Conservation (phyloP, 2,797 vertebrate species). For the Phataginus tricuspis region DNA sequence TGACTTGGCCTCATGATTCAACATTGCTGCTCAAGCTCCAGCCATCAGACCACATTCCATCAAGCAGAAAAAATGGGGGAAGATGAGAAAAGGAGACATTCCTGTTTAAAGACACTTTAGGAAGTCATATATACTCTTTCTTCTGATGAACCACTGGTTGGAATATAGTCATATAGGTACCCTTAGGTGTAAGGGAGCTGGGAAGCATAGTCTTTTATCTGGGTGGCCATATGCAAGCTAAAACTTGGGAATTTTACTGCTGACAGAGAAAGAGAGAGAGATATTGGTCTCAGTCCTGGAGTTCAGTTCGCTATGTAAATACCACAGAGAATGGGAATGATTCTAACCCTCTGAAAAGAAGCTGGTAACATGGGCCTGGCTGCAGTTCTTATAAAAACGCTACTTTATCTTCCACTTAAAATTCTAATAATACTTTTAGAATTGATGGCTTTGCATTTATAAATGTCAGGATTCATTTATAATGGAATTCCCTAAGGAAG, state of each 20-base stretch:
- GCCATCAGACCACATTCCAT: slow-evolving; percentile 2
- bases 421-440: not conserved
- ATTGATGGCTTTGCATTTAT: not conserved
- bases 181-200: not conserved
- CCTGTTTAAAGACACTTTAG: not conserved
- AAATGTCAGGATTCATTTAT: not conserved
- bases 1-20: not conserved
- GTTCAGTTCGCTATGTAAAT: not conserved
- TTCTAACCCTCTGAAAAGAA: not conserved
- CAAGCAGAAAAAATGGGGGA: not conserved
- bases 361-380: not conserved
- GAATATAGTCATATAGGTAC: not conserved
- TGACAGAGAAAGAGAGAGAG: not conserved
- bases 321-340: not conserved
- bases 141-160: not conserved
- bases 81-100: not conserved
- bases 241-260: not conserved
- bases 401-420: not conserved
- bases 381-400: not conserved
- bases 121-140: not conserved
- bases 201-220: not conserved
- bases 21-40: not conserved
- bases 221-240: not conserved
- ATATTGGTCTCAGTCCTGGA: not conserved
- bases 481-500: not conserved